Conservation (phyloP, 1,140 invertebrate genomes). For the Heliconius hewitsoni region DNA sequence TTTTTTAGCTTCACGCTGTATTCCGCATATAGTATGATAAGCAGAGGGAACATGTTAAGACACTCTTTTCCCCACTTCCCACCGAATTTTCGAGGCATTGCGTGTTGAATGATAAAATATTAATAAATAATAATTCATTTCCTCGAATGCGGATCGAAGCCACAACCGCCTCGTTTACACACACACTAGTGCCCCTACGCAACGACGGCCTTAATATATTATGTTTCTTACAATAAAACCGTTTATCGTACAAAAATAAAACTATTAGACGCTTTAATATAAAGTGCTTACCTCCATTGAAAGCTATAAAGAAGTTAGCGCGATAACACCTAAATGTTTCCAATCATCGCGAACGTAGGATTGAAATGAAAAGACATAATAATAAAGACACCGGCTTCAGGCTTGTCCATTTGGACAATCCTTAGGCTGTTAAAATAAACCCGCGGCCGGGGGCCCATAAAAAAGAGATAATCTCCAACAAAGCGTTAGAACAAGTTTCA, state of each 20-base stretch:
- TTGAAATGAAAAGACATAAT: constrained; percentile 72
- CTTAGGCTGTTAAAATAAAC: constrained; percentile 72
- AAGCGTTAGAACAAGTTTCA: constrained; percentile 79
- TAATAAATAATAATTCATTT: no score
- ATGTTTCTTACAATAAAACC: neutral
- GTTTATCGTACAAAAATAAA: constrained; percentile 12
- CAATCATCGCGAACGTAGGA: constrained; percentile 53
- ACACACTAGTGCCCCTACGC: no score
- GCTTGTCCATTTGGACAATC: constrained; percentile 75
- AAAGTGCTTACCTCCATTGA: constrained; percentile 27
- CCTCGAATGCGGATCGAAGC: no score
- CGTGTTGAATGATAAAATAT: no score
- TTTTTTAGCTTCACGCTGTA: no score
- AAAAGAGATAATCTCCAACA: constrained; percentile 79
- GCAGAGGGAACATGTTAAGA: no score
- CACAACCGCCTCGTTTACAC: no score
- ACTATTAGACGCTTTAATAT: constrained; percentile 27
- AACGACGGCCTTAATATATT: no score
- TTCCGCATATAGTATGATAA: no score
- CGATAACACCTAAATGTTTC: constrained; percentile 50
- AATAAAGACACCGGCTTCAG: constrained; percentile 61
- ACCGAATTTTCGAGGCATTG: no score
- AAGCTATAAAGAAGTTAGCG: constrained; percentile 33
- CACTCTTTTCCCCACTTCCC: no score
- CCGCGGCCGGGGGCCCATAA: constrained; percentile 76